Evolutionary conservation across 2,113 vertebrate genomes (phyloP), one percentile per base, ranked within the genome.

Genomic region (Todiramphus chloris): DNA sequence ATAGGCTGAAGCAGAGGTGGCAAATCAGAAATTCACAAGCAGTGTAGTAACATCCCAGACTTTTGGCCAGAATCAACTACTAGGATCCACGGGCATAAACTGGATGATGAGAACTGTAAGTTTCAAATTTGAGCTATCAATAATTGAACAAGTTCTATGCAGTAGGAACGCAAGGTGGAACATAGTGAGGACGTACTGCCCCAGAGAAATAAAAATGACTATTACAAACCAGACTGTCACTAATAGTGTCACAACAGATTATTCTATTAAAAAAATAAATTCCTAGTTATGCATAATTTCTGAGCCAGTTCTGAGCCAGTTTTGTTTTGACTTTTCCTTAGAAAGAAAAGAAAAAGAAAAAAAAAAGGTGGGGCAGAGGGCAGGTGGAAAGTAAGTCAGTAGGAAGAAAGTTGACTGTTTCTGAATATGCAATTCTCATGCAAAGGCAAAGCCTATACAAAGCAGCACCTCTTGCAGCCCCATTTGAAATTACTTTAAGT

Each of bases 151-250:
- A 48, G 25, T 39, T 81, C 16, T 33, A 11, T 69, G 20, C 16
- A 62, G 9, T 11, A 39, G 30, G 23, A 63, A 91, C 31, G 5
- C 37, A 60, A 63, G 10, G 13, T 31, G 37, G 28, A 75, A 41
- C 0, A 1, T 35, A 4, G 1, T 31, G 51, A 30, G 5, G 11
- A 70, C 75, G 20, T 50, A 50, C 24, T n/a, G 14, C 33, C 30
- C 46, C 13, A 16, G 13, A 43, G 15, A 75, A 90, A 67, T 7
- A 74, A 60, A 76, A 37, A 37, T 37, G 37, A 37, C 37, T 7
- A 37, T 37, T 37, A 37, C 37, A 37, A 37, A 37, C 37, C 37
- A 37, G 37, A 37, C 37, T 37, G 37, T 37, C 37, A 37, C 37
- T 37, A 37, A 37, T 37, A 37, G 37, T 7, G 37, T 37, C 37